Conservation (phyloP, 2,888 invertebrate genomes). For the Phengaris alcon region DNA sequence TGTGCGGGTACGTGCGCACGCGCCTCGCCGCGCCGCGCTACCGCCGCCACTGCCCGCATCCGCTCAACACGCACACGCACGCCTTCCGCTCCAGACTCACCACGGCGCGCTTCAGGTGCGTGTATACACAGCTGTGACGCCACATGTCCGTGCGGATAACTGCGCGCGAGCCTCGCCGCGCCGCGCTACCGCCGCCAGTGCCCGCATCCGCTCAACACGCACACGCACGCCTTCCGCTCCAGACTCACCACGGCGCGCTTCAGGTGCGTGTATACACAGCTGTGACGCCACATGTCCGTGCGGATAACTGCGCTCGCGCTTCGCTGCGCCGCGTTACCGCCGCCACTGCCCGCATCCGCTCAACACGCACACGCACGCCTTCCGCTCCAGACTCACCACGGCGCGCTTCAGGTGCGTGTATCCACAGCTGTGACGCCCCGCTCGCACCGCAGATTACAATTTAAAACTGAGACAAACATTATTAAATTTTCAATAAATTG, state of each 20-base stretch:
- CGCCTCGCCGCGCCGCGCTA: slow-evolving; percentile 87
- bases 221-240: slow-evolving; percentile 93
- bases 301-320: slow-evolving; percentile 90
- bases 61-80: slow-evolving; percentile 92
- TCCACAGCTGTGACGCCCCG: background rate
- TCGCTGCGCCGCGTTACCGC: slow-evolving; percentile 88
- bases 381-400: slow-evolving; percentile 89
- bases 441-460: no score
- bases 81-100: slow-evolving; percentile 92
- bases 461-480: no score
- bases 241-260: slow-evolving; percentile 92
- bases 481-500: slow-evolving; percentile 43
- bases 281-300: slow-evolving; percentile 77
- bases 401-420: slow-evolving; percentile 88
- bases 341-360: slow-evolving; percentile 92
- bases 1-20: slow-evolving; percentile 92
- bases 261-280: slow-evolving; percentile 72
- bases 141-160: background rate
- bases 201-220: slow-evolving; percentile 93
- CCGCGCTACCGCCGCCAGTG: slow-evolving; percentile 89
- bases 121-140: background rate
- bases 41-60: slow-evolving; percentile 92
- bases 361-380: slow-evolving; percentile 93
- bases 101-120: slow-evolving; percentile 91
- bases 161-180: slow-evolving; percentile 76